A percentile compares a stretch with the other conserved stretches of the same genome.
Evolutionary conservation across 2,797 vertebrate species (phyloP).

Genomic region (Apogon hyalosoma): DNA sequence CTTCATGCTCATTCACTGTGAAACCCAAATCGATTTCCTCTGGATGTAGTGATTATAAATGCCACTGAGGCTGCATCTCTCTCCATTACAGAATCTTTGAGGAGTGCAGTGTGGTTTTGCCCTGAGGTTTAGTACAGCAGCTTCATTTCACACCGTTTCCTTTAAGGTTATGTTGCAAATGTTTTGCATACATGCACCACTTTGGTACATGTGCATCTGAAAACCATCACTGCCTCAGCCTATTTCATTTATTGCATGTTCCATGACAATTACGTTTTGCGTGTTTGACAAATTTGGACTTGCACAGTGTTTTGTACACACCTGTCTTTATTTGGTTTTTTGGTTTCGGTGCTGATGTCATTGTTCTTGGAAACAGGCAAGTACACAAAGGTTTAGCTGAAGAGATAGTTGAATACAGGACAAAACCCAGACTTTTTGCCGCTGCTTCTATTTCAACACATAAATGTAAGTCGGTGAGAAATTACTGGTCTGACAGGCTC

Average conservation of each 20-base stretch:
- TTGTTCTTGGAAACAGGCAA: constrained; percentile 24
- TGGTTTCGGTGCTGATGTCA: constrained; percentile 28
- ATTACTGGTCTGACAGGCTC: constrained; percentile 48
- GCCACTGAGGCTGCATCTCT: neutral
- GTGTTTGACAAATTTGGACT: neutral
- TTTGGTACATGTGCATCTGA: constrained; percentile 4
- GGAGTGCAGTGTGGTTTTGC: constrained; percentile 21
- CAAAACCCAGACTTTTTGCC: constrained; percentile 43
- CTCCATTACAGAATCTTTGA: constrained; percentile 3
- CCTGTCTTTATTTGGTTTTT: constrained; percentile 8
- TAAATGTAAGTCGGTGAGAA: constrained; percentile 44
- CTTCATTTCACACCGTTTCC: constrained; percentile 8
- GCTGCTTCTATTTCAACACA: constrained; percentile 57
- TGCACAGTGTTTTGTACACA: neutral
- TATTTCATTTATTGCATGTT: neutral
- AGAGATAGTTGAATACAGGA: constrained; percentile 21
- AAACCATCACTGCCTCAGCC: neutral
- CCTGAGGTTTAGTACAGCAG: constrained; percentile 4
- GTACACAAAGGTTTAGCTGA: constrained; percentile 39
- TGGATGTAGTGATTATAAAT: constrained; percentile 38
- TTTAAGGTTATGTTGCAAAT: neutral
- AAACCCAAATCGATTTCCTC: constrained; percentile 46
- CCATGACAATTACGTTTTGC: neutral
- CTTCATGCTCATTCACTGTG: constrained; percentile 4
- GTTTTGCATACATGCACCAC: neutral